Evolutionary conservation across 2,888 invertebrate genomes (phyloP), one percentile per base, ranked within the genome.

Genomic region (Hydropsyche betteni): DNA sequence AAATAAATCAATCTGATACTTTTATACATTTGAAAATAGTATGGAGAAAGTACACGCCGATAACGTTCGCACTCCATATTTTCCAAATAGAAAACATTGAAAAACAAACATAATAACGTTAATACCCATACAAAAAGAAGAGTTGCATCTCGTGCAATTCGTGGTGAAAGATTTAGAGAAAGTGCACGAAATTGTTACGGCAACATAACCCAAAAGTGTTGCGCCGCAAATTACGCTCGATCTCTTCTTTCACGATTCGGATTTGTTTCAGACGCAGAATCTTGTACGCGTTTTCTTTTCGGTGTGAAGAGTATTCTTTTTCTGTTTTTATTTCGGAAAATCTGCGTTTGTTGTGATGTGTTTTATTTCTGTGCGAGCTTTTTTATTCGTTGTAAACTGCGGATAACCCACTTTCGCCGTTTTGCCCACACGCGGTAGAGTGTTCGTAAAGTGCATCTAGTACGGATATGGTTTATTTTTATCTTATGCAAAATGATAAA

Each of bases 371-470:
- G 36, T 64, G 24, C 2, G 24, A 64, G 36, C 34, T 64, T 73
- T 74, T 69, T 16, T 69, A 24, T 74, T 68, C 61, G 61, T 76
- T 69, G 68, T 75, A 68, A 34, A 53, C 58, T 24, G 69, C 51
- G 36, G 72, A 8, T 74, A 77, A 73, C 78, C 78, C 76, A 78
- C 78, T 78, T 78, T 78, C 78, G 76, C 78, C 78, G 64, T 55
- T 33, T 34, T 53, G 72, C 72, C 34, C 52, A 51, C 69, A 33
- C 58, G 64, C 53, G 24, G 8, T 24, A 24, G 24, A 8, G 4
- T 24, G 16, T 12, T 53, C 70, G 38, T 44, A 61, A 72, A 72
- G 7, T 38, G 55, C 55, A 72, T 58, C 24, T 24, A 24, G 24
- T 24, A 24, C 24, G 24, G 24, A 24, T 24, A 24, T 24, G 24